Percentiles rank a stretch among this genome's conserved stretches.
Evolutionary conservation across 2,888 invertebrate genomes (phyloP).

Genomic region (Eupithecia tripunctaria): DNA sequence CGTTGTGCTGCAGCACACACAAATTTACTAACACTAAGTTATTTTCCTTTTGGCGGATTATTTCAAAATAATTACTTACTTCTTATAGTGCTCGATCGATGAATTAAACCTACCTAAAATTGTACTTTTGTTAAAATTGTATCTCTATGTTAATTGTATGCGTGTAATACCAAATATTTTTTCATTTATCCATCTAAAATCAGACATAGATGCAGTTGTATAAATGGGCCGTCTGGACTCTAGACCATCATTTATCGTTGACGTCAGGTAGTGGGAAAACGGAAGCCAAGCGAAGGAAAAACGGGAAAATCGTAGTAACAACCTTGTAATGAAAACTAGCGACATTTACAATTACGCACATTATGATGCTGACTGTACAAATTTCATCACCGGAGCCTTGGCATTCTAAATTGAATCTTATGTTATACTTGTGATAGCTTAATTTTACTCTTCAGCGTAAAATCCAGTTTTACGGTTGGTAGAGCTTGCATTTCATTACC

Average conservation of each 20-base stretch:
- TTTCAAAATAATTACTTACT: no score
- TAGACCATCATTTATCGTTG: neutral
- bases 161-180: no score
- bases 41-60: no score
- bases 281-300: neutral
- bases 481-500: neutral
- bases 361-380: neutral
- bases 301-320: neutral
- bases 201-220: neutral
- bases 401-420: slow-evolving; percentile 1
- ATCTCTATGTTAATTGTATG: no score
- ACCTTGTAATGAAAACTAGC: neutral
- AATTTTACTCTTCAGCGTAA: neutral
- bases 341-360: neutral
- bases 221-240: neutral
- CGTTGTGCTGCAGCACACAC: no score
- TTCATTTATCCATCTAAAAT: neutral
- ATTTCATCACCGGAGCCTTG: neutral
- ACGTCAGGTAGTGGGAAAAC: neutral
- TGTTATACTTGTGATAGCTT: neutral
- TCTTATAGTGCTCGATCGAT: no score
- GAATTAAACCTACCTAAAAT: no score
- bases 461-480: slow-evolving; percentile 6
- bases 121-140: no score
- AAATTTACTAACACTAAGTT: no score